These are phyloP conservation scores for Protonemura montana DNA, from an alignment of 2,888 invertebrate species.

Conservation along the genomic window DNA sequence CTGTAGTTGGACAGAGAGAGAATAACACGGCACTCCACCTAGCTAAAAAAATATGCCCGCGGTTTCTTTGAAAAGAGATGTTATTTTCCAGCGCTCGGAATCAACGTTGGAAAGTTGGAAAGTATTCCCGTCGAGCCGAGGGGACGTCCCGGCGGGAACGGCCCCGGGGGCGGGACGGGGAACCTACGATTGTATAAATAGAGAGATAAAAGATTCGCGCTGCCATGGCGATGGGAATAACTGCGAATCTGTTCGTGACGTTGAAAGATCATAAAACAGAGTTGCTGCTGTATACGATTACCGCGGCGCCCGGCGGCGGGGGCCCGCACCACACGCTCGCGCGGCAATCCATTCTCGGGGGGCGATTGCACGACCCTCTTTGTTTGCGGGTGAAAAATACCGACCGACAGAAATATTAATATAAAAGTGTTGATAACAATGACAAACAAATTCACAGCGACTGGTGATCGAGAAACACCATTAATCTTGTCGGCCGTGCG, in stretches of 20 bases:
- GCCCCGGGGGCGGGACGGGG: not conserved
- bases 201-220: conserved; percentile 26
- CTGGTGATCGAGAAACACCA: not conserved
- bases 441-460: not conserved
- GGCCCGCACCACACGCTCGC: too few species aligned
- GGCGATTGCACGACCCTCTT: not conserved
- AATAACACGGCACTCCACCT: not conserved
- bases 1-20: not conserved
- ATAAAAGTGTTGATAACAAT: not conserved
- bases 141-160: not conserved
- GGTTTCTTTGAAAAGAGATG: not conserved
- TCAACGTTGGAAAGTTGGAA: conserved; percentile 20
- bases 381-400: not conserved
- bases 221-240: not conserved
- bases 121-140: not conserved
- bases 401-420: not conserved
- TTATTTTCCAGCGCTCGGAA: conserved; percentile 9
- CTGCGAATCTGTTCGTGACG: conserved; percentile 24
- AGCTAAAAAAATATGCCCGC: not conserved
- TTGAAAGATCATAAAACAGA: conserved; percentile 30
- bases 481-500: not conserved
- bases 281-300: conserved; percentile 34
- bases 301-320: not conserved
- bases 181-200: conserved; percentile 34
- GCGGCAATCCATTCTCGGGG: not conserved